These are phyloP conservation scores for Siphlonurus alternatus DNA, from an alignment of 2,888 invertebrate genomes.

Conservation along the genomic window DNA sequence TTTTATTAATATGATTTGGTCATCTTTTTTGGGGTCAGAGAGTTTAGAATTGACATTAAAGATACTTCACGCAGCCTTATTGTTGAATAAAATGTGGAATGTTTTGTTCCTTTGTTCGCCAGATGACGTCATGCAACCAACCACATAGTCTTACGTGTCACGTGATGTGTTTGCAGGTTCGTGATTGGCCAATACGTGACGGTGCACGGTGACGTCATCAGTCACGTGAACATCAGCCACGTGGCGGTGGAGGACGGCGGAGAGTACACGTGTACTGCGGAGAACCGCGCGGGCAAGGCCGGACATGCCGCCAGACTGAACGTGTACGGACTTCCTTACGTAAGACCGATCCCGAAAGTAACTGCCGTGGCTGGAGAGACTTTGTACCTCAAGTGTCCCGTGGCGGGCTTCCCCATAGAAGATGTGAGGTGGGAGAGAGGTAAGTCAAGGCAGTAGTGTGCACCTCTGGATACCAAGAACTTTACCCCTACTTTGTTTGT, in stretches of 20 bases:
- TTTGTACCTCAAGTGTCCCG: slow-evolving; percentile 58
- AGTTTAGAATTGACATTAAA: no score
- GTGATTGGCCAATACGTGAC: slow-evolving; percentile 61
- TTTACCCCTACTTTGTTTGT: no score
- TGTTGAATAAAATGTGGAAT: no score
- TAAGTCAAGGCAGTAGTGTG: slow-evolving; percentile 19
- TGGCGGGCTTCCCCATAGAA: slow-evolving; percentile 66
- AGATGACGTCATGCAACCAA: no score
- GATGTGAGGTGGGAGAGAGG: slow-evolving; percentile 64
- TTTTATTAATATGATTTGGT: background rate
- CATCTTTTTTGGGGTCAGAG: background rate
- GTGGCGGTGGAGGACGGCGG: slow-evolving; percentile 67
- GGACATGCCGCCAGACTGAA: slow-evolving; percentile 59
- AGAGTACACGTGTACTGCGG: slow-evolving; percentile 57
- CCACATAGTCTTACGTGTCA: no score
- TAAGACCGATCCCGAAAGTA: slow-evolving; percentile 60
- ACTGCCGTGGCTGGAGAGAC: slow-evolving; percentile 65
- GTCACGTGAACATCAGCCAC: slow-evolving; percentile 66
- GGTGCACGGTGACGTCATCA: slow-evolving; percentile 63
- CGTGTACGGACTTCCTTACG: slow-evolving; percentile 65
- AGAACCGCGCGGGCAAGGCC: slow-evolving; percentile 55
- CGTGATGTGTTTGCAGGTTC: slow-evolving; percentile 38
- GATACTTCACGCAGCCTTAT: no score
- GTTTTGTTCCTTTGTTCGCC: no score
- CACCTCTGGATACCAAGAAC: no score